Evolutionary conservation across 2,888 invertebrate species (phyloP).

Genomic region (Ferrisia virgata): DNA sequence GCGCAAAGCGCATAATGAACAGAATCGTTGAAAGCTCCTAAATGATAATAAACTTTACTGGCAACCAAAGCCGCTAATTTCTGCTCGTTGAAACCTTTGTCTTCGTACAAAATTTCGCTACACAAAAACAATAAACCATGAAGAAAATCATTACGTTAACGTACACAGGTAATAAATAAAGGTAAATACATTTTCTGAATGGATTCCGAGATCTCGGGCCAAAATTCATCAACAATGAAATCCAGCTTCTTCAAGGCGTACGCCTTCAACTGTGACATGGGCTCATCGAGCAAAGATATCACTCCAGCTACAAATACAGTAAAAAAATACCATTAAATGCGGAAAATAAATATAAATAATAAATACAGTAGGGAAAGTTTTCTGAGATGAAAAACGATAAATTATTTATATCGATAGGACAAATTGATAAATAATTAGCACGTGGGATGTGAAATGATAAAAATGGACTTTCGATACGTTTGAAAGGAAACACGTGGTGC

Average conservation of each 20-base stretch:
- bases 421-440: not conserved
- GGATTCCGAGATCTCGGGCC: constrained; percentile 98
- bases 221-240: constrained; percentile 93
- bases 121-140: not conserved
- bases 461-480: not conserved
- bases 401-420: not conserved
- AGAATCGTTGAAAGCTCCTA: constrained; percentile 95
- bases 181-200: constrained; percentile 83
- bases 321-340: not conserved
- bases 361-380: not conserved
- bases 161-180: not conserved
- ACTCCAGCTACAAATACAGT: constrained; percentile 69
- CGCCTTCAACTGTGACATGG: constrained; percentile 86
- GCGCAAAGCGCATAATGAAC: constrained; percentile 96
- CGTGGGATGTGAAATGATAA: not conserved
- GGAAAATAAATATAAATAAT: not conserved
- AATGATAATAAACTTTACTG: constrained; percentile 96
- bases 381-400: not conserved
- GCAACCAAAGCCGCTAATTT: constrained; percentile 94
- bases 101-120: constrained; percentile 91
- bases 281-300: constrained; percentile 91
- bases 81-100: constrained; percentile 80
- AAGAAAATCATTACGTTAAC: not conserved
- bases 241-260: constrained; percentile 91
- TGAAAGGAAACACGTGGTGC: not conserved